Base-by-base conservation (phyloP, 2,888 invertebrate genomes). In the Lampropteryx suffumata region DNA sequence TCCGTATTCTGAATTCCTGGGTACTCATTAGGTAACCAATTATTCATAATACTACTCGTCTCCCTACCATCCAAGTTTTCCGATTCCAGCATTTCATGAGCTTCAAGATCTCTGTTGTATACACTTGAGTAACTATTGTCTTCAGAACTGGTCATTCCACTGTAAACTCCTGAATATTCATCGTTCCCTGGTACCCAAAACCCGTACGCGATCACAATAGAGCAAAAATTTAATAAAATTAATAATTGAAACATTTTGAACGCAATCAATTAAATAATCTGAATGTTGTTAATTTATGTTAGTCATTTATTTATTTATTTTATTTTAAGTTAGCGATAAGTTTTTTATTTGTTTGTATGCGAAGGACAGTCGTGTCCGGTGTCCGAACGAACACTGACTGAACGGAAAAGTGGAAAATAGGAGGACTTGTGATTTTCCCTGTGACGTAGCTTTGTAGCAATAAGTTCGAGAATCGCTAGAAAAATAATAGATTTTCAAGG, bases 11-110 rank as follows among this genome's bases (percentile, higher is more conserved):
- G 13, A 9, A 13, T 24, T 3, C 13, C 24, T 12, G 36, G n/a
- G 9, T 26, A 8, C 24, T 21, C 36, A n/a, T 11, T 12, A 12
- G 13, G 12, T 30, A 5, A 3, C 94, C 96, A 94, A 79, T 96
- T 94, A 67, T 95, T 93, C 50, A 91, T 85, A 74, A 91, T 93
- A 1, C n/a, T n/a, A n/a, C 24, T 9, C 4, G 24, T 24, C 7
- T 7, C 24, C 6, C 6, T 6, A 1, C 24, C 24, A 2, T 17
- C 17, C 17, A 17, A 4, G 11, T 10, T 13, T 13, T 13, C 24
- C 24, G 11, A 7, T 2, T 35, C 12, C 12, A n/a, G n/a, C n/a
- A 6, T 13, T 1, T 21, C 26, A n/a, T 4, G 7, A 30, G 30
- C 6, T 27, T 10, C 24, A 24, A 2, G 74, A 91, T 93, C 49